Conservation (phyloP, 35 echinoderm and acorn worm species). For the Anneissia japonica region DNA sequence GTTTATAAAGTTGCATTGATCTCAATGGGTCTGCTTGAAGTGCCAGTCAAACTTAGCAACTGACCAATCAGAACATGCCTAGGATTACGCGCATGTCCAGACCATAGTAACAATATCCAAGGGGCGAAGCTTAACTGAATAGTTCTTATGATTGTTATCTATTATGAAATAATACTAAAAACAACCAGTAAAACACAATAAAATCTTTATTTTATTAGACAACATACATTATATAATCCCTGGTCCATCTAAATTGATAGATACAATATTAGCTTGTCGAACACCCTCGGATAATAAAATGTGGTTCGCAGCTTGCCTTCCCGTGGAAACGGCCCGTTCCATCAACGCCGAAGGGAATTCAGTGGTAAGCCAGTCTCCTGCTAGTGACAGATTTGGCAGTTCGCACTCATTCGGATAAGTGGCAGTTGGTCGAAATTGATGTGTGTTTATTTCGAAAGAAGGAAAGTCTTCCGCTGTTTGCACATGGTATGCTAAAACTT, state of each 20-base stretch:
- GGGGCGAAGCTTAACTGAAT: too few species aligned
- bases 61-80: too few species aligned
- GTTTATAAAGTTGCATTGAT: too few species aligned
- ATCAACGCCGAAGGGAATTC: slow-evolving; percentile 82
- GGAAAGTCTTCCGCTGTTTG: slow-evolving; percentile 30
- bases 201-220: too few species aligned
- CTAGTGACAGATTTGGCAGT: slow-evolving; percentile 60
- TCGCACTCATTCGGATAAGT: slow-evolving; percentile 47
- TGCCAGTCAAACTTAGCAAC: too few species aligned
- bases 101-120: too few species aligned
- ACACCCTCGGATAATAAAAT: slow-evolving; percentile 66
- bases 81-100: too few species aligned
- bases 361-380: slow-evolving; percentile 78
- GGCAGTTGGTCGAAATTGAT: slow-evolving; percentile 47
- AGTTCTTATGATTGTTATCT: too few species aligned
- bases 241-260: slow-evolving; percentile 55
- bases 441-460: slow-evolving; percentile 47
- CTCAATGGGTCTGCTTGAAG: too few species aligned
- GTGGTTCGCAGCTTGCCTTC: slow-evolving; percentile 78
- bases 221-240: slow-evolving; percentile 40
- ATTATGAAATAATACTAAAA: too few species aligned
- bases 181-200: too few species aligned
- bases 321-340: slow-evolving; percentile 81
- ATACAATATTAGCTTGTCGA: slow-evolving; percentile 30
- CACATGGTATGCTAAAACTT: slow-evolving; percentile 56